These are phyloP conservation scores for Pammene aurita DNA, from an alignment of 2,888 invertebrate genomes.

Conservation along the genomic window DNA sequence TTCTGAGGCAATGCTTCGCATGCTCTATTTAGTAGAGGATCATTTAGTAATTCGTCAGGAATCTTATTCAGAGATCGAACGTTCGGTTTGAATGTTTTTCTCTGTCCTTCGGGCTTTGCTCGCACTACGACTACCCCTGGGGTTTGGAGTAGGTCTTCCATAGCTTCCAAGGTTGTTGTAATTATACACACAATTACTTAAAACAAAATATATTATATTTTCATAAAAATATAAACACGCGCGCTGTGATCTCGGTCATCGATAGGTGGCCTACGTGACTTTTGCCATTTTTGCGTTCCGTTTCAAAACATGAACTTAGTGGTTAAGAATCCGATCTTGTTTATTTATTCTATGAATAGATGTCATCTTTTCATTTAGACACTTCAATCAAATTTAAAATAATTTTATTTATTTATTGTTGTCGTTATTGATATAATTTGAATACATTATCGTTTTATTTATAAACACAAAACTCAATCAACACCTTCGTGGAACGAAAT, in stretches of 20 bases:
- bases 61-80: slow-evolving; percentile 89
- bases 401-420: not conserved
- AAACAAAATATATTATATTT: slow-evolving; percentile 54
- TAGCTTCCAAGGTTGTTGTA: slow-evolving; percentile 45
- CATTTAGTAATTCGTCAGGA: slow-evolving; percentile 90
- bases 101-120: slow-evolving; percentile 87
- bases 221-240: slow-evolving; percentile 68
- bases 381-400: not conserved
- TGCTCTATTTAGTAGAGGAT: slow-evolving; percentile 88
- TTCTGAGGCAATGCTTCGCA: slow-evolving; percentile 92
- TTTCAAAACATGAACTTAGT: slow-evolving; percentile 41
- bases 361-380: not conserved
- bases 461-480: not conserved
- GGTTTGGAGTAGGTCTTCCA: slow-evolving; percentile 67
- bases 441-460: not conserved
- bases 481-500: slow-evolving; percentile 17
- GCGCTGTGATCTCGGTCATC: slow-evolving; percentile 47
- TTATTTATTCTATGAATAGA: not conserved
- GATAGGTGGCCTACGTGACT: slow-evolving; percentile 77
- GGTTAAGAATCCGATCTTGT: not conserved
- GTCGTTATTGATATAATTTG: not conserved
- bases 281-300: slow-evolving; percentile 61
- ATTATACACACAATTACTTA: slow-evolving; percentile 27
- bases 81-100: slow-evolving; percentile 90
- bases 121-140: slow-evolving; percentile 86